Conservation (phyloP, 2,888 invertebrate genomes). For the Oscheius sp. region DNA sequence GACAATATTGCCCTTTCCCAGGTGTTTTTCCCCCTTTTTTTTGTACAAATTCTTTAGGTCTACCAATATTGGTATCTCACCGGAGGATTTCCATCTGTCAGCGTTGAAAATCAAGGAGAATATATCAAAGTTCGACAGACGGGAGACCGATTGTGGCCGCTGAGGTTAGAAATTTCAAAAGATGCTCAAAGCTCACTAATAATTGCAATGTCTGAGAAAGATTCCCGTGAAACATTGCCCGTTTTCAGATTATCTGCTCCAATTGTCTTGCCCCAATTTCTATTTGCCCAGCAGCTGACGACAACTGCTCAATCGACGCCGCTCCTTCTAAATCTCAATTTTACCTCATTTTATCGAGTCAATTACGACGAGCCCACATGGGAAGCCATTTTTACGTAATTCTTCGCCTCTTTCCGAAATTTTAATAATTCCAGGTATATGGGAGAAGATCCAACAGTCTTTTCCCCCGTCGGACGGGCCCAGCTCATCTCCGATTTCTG, state of each 20-base stretch:
- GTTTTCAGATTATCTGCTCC: constrained; percentile 31
- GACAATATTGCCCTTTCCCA: constrained; percentile 53
- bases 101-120: constrained; percentile 48
- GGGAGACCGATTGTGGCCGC: constrained; percentile 46
- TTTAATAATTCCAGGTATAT: too few species aligned
- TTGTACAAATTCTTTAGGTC: constrained; percentile 39
- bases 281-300: constrained; percentile 48
- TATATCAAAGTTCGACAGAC: constrained; percentile 48
- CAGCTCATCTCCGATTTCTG: constrained; percentile 71
- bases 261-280: constrained; percentile 47
- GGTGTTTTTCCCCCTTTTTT: constrained; percentile 30
- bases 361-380: constrained; percentile 60
- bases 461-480: constrained; percentile 60
- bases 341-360: constrained; percentile 59
- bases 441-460: constrained; percentile 48
- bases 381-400: constrained; percentile 53
- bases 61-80: constrained; percentile 57
- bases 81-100: constrained; percentile 55
- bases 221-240: too few species aligned
- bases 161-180: constrained; percentile 29
- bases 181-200: not conserved
- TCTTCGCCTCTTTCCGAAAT: not conserved
- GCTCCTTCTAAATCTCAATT: constrained; percentile 56
- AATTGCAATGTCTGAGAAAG: too few species aligned
- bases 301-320: constrained; percentile 37